Percentiles rank a stretch among this genome's conserved stretches.
Conservation (phyloP, 2,797 vertebrate species). For the Sebastes hopkinsi region DNA sequence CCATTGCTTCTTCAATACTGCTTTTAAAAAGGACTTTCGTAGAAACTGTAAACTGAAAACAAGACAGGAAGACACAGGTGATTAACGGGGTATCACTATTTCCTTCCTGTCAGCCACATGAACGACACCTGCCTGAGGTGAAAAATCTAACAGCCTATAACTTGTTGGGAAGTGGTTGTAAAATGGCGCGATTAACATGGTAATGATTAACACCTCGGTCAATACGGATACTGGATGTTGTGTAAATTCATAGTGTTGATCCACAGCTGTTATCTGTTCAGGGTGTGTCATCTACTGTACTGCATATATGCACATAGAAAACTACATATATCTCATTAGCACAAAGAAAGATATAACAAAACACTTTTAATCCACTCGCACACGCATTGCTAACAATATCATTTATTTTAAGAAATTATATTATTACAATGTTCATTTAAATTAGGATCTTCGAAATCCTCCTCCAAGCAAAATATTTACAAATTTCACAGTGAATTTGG, state of each 20-base stretch:
- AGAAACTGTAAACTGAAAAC: neutral
- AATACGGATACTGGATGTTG: neutral
- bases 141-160: neutral
- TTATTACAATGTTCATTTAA: conserved; percentile 56
- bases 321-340: neutral
- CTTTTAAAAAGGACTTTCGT: neutral
- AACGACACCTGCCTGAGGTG: neutral
- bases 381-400: neutral
- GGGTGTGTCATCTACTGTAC: neutral
- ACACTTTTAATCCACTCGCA: conserved; percentile 1
- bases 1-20: neutral
- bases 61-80: neutral
- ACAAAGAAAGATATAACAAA: conserved; percentile 1
- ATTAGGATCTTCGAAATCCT: conserved; percentile 29
- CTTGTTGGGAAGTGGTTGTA: neutral
- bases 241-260: neutral
- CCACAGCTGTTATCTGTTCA: neutral
- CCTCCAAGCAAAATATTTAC: conserved; percentile 65
- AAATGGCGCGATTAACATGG: rapidly evolving
- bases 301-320: neutral
- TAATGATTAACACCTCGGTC: neutral
- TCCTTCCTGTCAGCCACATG: neutral
- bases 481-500: conserved; percentile 76
- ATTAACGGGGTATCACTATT: neutral
- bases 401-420: conserved; percentile 73